Evolutionary conservation across 2,113 vertebrate species (phyloP).

Genomic region (Lanius ludovicianus): DNA sequence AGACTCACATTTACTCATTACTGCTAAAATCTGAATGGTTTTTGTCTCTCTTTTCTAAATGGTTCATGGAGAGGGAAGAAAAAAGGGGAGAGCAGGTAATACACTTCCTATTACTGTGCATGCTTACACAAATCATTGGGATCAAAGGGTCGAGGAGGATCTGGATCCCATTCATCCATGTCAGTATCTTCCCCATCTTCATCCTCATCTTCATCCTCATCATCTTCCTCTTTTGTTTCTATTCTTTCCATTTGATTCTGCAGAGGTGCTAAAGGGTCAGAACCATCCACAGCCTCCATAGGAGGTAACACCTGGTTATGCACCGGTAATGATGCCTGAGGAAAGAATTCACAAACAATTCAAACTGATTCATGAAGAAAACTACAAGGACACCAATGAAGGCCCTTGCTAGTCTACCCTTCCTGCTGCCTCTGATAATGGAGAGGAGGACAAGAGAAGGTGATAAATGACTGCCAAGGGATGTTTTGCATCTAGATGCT

Average conservation of each 20-base stretch:
- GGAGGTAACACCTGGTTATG: slow-evolving; percentile 83
- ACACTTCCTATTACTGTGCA: neutral
- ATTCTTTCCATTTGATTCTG: slow-evolving; percentile 87
- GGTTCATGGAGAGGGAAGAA: neutral
- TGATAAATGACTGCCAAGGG: neutral
- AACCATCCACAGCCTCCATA: slow-evolving; percentile 81
- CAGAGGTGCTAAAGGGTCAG: slow-evolving; percentile 80
- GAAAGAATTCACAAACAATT: neutral
- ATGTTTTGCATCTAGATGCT: neutral
- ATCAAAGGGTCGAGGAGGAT: slow-evolving; percentile 85
- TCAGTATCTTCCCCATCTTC: slow-evolving; percentile 90
- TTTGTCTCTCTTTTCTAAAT: neutral
- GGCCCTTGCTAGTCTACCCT: neutral
- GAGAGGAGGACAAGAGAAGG: neutral
- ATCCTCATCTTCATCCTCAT: slow-evolving; percentile 87
- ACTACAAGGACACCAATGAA: neutral
- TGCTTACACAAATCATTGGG: slow-evolving; percentile 93
- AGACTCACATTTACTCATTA: neutral
- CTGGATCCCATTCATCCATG: slow-evolving; percentile 92
- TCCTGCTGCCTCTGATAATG: neutral
- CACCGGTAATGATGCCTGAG: slow-evolving; percentile 82
- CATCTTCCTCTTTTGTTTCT: slow-evolving; percentile 90
- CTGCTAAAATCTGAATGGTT: neutral
- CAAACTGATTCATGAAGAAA: neutral
- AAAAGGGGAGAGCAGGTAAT: neutral